Evolutionary conservation across 1,140 invertebrate genomes (phyloP).

Genomic region (Eriocheir sinensis): DNA sequence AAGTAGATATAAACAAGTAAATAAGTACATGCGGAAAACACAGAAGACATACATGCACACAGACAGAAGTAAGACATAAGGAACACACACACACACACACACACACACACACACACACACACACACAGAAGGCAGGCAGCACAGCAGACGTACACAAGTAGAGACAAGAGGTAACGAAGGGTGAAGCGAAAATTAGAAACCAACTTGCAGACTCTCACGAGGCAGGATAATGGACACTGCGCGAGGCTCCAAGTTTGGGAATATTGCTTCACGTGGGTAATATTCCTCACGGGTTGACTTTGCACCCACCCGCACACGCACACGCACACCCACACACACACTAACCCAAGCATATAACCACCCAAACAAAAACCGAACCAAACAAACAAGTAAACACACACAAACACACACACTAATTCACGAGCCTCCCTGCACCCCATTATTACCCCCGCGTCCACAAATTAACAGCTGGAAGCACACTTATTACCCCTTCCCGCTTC

Average conservation of each 20-base stretch:
- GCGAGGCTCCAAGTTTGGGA: conserved; percentile 7
- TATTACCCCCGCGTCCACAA: conserved; percentile 12
- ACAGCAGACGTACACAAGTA: neutral
- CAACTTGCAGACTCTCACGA: neutral
- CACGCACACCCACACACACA: neutral
- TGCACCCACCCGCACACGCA: neutral
- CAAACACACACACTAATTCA: neutral
- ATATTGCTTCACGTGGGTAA: neutral
- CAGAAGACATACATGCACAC: too few relatives aligned
- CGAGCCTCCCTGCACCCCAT: neutral
- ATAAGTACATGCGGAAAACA: neutral
- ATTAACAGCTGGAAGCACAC: neutral
- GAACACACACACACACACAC: conserved; percentile 32
- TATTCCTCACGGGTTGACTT: conserved; percentile 34
- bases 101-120: conserved; percentile 44
- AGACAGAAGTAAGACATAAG: neutral
- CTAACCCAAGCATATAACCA: neutral
- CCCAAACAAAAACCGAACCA: too few relatives aligned
- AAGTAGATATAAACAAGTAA: neutral
- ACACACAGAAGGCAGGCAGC: neutral
- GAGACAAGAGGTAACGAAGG: conserved; percentile 31
- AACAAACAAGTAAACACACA: too few relatives aligned
- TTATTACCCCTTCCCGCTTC: neutral
- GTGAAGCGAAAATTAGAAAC: conserved; percentile 32
- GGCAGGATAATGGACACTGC: neutral